These are phyloP conservation scores for Laticauda colubrina DNA, from an alignment of 2,113 vertebrate genomes.

Conservation along the genomic window DNA sequence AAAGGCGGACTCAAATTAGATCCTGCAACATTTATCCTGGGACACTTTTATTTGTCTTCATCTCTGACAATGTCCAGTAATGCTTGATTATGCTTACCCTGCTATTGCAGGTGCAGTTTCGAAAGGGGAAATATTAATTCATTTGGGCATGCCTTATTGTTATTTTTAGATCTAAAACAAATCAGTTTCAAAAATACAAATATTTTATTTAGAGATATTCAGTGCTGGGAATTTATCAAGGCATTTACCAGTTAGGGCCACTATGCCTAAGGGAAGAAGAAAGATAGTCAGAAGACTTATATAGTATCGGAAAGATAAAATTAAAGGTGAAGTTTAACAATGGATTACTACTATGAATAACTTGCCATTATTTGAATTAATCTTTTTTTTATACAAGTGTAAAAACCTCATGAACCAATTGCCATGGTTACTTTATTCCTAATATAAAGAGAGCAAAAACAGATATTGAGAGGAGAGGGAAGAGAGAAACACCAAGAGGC, in stretches of 20 bases:
- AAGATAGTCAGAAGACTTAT: not conserved
- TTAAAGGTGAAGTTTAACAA: not conserved
- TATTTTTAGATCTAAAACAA: not conserved
- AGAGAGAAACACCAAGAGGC: not conserved
- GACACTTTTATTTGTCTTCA: not conserved
- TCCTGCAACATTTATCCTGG: not conserved
- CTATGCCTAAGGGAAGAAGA: not conserved
- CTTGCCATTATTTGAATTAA: not conserved
- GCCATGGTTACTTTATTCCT: not conserved
- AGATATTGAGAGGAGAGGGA: not conserved
- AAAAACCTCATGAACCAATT: not conserved
- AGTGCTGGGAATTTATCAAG: not conserved
- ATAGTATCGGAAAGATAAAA: not conserved
- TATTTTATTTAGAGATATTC: not conserved
- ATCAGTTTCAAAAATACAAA: not conserved
- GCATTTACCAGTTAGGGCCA: not conserved
- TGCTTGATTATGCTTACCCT: not conserved
- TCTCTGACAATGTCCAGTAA: not conserved
- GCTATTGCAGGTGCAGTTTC: not conserved
- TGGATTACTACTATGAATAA: not conserved
- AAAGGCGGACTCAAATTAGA: not conserved
- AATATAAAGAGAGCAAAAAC: not conserved
- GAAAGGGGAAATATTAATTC: not conserved
- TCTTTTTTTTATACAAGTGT: not conserved
- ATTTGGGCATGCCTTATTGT: not conserved